Evolutionary conservation across 35 echinoderm and acorn worm genomes (phyloP).

Genomic region (Apostichopus californicus): DNA sequence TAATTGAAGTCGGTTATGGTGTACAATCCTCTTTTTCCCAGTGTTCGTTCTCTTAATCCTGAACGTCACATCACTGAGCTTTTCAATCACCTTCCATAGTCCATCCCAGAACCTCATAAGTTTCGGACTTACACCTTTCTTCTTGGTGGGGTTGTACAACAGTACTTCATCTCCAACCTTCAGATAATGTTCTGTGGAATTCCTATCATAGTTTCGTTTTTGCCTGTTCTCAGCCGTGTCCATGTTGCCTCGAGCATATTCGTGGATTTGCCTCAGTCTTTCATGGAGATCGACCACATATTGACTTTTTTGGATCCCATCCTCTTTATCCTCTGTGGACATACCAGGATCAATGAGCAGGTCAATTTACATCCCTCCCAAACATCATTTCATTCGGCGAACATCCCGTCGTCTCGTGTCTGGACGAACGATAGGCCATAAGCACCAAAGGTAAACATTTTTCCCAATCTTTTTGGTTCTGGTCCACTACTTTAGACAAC

Average conservation of each 20-base stretch:
- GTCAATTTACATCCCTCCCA: slow-evolving; percentile 47
- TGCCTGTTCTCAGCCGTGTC: neutral
- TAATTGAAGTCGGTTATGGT: slow-evolving; percentile 24
- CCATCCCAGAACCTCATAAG: neutral
- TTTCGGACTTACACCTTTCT: slow-evolving; percentile 37
- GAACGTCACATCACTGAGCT: neutral
- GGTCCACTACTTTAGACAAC: slow-evolving; percentile 61
- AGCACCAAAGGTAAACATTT: slow-evolving; percentile 33
- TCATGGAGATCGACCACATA: slow-evolving; percentile 15
- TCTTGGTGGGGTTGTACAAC: slow-evolving; percentile 50
- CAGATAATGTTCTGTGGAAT: neutral
- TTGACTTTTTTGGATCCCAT: neutral
- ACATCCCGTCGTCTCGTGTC: slow-evolving; percentile 66
- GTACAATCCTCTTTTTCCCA: neutral
- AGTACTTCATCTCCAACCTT: slow-evolving; percentile 42
- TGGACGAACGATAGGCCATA: slow-evolving; percentile 28
- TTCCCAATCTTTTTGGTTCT: slow-evolving; percentile 64
- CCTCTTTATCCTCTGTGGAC: neutral
- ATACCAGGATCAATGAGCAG: slow-evolving; percentile 10
- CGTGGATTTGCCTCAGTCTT: neutral
- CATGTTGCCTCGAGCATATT: neutral
- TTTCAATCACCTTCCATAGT: neutral
- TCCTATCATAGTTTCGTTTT: neutral
- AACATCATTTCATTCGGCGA: slow-evolving; percentile 78
- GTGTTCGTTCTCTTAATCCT: neutral